Percentiles rank a stretch among this genome's conserved stretches.
Evolutionary conservation across 2,888 invertebrate species (phyloP).

Genomic region (Agriopis leucophaearia): DNA sequence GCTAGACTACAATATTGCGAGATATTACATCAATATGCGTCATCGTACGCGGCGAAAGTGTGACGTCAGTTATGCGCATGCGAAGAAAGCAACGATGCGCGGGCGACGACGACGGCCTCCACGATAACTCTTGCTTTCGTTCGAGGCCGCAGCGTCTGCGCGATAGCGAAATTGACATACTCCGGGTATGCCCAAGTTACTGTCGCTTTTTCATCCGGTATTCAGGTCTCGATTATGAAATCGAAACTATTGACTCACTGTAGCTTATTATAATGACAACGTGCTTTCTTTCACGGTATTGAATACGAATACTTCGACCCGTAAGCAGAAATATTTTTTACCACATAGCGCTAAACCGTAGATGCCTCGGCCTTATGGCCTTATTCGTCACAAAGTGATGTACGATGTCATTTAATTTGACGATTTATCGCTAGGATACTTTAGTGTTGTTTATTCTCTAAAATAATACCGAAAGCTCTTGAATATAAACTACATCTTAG

Average conservation of each 20-base stretch:
- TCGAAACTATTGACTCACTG: slow-evolving; percentile 77
- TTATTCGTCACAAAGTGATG: neutral
- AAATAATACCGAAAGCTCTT: no score
- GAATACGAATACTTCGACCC: neutral
- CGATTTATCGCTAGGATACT: no score
- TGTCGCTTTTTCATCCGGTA: slow-evolving; percentile 79
- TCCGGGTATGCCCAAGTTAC: slow-evolving; percentile 67
- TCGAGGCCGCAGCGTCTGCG: slow-evolving; percentile 77
- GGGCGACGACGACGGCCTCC: slow-evolving; percentile 67
- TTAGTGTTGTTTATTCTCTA: no score
- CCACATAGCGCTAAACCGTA: neutral
- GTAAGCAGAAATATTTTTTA: neutral
- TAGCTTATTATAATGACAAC: slow-evolving; percentile 55
- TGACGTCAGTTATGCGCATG: slow-evolving; percentile 78
- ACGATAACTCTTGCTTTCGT: slow-evolving; percentile 79
- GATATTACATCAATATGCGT: slow-evolving; percentile 76
- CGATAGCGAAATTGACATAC: slow-evolving; percentile 85
- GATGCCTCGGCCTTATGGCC: neutral
- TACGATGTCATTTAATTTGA: no score
- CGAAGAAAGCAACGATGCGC: slow-evolving; percentile 83
- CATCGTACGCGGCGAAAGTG: slow-evolving; percentile 77
- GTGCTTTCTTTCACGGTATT: slow-evolving; percentile 51
- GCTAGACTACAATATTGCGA: slow-evolving; percentile 63
- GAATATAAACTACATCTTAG: no score
- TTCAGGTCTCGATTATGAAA: slow-evolving; percentile 81